Base-by-base conservation (phyloP, 2,113 vertebrate species). In the Stomatorhinus ivindoensis region DNA sequence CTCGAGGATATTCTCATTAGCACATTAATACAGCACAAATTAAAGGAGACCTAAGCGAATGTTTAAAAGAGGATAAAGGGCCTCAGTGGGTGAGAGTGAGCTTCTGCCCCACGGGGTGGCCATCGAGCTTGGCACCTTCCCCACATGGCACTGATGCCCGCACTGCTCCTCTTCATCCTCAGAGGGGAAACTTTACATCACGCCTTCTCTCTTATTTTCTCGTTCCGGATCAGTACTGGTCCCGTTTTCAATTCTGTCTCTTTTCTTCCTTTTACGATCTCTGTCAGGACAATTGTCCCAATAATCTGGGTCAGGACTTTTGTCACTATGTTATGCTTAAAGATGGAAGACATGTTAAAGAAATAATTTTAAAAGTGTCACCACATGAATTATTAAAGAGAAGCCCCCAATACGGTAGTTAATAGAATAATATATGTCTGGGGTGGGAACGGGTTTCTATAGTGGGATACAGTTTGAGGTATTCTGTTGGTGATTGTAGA, bases 391-490 rank as follows among this genome's bases (percentile, higher is more conserved):
- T 97, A 97, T 96, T 97, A 96, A 97, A 94, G 90, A 92, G 91
- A 92, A 91, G 83, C 94, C 93, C 95, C 93, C 39, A 95, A 94
- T 96, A 96, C 96, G 96, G 96, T 97, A 97, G 95, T 96, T 96
- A 97, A 97, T 97, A 95, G 97, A 97, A 97, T 96, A 97, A 95
- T 96, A 97, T 96, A 94, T 95, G 95, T 95, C 95, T 95, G 89
- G 94, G 85, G 50, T 50, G 11, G 85, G 46, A 17, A 7, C 96
- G 95, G 96, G 95, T 94, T 95, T 96, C 97, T 97, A 97, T 97
- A 97, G 97, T 96, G 95, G 96, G 97, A 96, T 95, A 95, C 95
- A 95, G 95, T 95, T 95, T 95, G 94, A 96, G 94, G 94, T 96
- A 94, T 97, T 97, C 96, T 96, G 96, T 96, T 97, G 96, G 97